These are phyloP conservation scores for Ambastaia sidthimunki DNA, from an alignment of 2,797 vertebrate genomes.

Conservation along the genomic window DNA sequence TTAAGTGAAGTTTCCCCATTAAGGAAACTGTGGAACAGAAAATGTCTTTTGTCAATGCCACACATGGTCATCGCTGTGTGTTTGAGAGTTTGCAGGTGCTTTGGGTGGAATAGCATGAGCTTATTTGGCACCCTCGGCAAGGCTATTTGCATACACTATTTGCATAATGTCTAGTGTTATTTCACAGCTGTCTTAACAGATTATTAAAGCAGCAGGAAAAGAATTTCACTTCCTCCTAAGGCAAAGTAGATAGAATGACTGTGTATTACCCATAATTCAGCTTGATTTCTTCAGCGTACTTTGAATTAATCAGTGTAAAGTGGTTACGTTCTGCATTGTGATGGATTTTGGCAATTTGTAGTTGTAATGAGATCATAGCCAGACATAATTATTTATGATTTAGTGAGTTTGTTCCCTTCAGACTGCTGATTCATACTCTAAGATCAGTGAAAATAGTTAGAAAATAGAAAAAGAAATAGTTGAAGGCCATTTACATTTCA, in stretches of 20 bases:
- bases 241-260: neutral
- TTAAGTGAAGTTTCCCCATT: neutral
- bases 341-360: slow-evolving; percentile 1
- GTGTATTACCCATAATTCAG: slow-evolving; percentile 29
- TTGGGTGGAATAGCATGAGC: slow-evolving; percentile 1
- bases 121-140: neutral
- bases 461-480: neutral
- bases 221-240: neutral
- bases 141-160: slow-evolving; percentile 11
- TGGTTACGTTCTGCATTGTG: slow-evolving; percentile 15
- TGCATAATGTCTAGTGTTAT: slow-evolving; percentile 20
- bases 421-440: neutral
- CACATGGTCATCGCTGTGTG: neutral
- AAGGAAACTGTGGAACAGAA: neutral
- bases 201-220: slow-evolving; percentile 13
- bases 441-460: slow-evolving; percentile 10
- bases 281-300: slow-evolving; percentile 10
- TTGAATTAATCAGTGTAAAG: slow-evolving; percentile 28
- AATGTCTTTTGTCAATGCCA: neutral
- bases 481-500: neutral
- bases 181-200: slow-evolving; percentile 36
- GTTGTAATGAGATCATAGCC: slow-evolving; percentile 27
- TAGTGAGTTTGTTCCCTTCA: slow-evolving; percentile 8
- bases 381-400: slow-evolving; percentile 13
- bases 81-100: slow-evolving; percentile 24